Evolutionary conservation across 2,113 vertebrate species (phyloP).

Genomic region (Malurus melanocephalus): DNA sequence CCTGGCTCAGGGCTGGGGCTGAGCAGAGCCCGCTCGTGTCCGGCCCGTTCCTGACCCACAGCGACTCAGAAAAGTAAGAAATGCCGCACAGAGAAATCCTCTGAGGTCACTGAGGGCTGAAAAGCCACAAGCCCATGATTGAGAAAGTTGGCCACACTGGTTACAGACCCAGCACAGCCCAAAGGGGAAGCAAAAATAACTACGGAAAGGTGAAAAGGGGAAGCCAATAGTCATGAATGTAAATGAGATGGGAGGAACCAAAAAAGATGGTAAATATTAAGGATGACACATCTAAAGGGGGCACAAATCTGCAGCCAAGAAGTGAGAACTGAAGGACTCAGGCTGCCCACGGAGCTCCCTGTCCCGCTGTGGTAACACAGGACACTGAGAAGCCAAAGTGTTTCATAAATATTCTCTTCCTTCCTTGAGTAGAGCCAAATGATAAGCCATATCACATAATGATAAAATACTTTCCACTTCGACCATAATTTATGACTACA

Average conservation of each 20-base stretch:
- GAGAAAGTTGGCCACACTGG: slow-evolving; percentile 5
- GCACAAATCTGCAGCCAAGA: not conserved
- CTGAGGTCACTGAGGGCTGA: slow-evolving; percentile 6
- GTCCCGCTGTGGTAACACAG: not conserved
- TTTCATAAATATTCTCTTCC: not conserved
- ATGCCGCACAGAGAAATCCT: not conserved
- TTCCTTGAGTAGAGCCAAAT: not conserved
- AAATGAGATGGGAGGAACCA: not conserved
- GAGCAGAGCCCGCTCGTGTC: not conserved
- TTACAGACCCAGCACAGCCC: not conserved
- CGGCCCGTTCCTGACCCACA: accelerated
- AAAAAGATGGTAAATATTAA: not conserved
- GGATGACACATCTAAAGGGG: not conserved
- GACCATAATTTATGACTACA: not conserved
- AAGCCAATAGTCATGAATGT: not conserved
- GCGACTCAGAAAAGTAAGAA: not conserved
- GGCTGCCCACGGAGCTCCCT: not conserved
- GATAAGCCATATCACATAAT: not conserved
- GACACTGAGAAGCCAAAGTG: not conserved
- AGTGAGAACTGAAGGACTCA: not conserved
- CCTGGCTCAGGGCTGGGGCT: not conserved
- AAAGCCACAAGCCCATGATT: slow-evolving; percentile 5
- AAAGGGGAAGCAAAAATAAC: slow-evolving; percentile 7
- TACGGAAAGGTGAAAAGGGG: not conserved
- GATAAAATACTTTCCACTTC: not conserved